A percentile compares a stretch with the other conserved stretches of the same genome.
Conservation (phyloP, 2,113 vertebrate species). For the Etheostoma cragini region DNA sequence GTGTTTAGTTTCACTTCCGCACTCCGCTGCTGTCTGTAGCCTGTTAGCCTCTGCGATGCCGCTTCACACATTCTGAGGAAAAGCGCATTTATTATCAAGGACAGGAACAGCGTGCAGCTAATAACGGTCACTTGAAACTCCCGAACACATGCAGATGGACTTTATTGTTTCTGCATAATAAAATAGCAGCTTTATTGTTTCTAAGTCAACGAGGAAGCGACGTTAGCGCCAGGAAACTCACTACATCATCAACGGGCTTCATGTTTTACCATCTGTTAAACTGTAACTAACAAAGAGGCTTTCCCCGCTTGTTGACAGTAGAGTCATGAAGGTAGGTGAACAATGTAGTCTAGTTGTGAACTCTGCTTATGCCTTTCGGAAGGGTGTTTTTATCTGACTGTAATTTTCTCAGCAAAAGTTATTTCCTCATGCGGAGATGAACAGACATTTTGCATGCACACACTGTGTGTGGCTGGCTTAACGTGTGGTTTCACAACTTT, state of each 20-base stretch:
- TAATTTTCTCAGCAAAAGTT: constrained; percentile 13
- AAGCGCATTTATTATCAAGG: constrained; percentile 6
- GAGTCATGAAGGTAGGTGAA: constrained; percentile 68
- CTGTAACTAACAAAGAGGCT: not conserved
- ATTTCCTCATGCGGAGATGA: constrained; percentile 25
- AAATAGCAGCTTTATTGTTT: not conserved
- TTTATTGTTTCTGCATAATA: not conserved
- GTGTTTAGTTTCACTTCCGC: constrained; percentile 85
- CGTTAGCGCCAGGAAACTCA: constrained; percentile 55
- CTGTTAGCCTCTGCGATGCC: constrained; percentile 41
- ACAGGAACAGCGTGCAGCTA: not conserved
- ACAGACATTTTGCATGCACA: constrained; percentile 23
- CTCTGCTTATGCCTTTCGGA: not conserved
- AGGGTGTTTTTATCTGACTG: not conserved
- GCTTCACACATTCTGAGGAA: not conserved
- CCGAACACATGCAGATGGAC: fast-evolving
- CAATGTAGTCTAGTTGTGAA: not conserved
- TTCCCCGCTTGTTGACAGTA: not conserved
- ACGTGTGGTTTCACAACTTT: not conserved
- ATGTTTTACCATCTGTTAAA: constrained; percentile 16
- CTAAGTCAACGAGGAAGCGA: constrained; percentile 65
- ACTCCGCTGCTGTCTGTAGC: constrained; percentile 49
- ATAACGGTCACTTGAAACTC: not conserved
- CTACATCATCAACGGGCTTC: constrained; percentile 26
- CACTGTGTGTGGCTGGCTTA: not conserved